These are phyloP conservation scores for Epinephelus coioides DNA, from an alignment of 2,797 vertebrate genomes.

Conservation along the genomic window DNA sequence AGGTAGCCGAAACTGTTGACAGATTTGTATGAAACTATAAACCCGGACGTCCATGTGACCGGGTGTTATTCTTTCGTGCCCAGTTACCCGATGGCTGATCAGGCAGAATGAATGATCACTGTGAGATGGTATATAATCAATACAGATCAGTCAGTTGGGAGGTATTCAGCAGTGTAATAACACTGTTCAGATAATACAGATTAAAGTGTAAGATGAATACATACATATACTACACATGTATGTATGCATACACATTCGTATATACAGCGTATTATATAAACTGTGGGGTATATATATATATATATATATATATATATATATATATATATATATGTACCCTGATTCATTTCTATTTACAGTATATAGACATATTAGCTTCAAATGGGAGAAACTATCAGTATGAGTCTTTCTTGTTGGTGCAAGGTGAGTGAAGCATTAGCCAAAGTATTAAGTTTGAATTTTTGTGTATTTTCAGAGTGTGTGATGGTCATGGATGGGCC, in stretches of 20 bases:
- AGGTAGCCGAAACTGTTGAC: slow-evolving; percentile 16
- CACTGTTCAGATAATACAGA: slow-evolving; percentile 52
- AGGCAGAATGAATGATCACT: slow-evolving; percentile 52
- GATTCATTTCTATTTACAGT: slow-evolving; percentile 70
- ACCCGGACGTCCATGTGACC: slow-evolving; percentile 1
- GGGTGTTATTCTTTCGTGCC: slow-evolving; percentile 22
- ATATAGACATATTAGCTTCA: slow-evolving; percentile 72
- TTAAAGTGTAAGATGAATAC: slow-evolving; percentile 35
- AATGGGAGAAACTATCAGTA: slow-evolving; percentile 65
- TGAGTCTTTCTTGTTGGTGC: slow-evolving; percentile 59
- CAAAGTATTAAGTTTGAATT: slow-evolving; percentile 74
- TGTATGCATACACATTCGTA: slow-evolving; percentile 28
- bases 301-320: slow-evolving; percentile 20
- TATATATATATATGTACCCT: slow-evolving; percentile 28
- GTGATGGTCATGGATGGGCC: slow-evolving; percentile 45
- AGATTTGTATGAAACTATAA: slow-evolving; percentile 39
- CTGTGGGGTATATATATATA: slow-evolving; percentile 31
- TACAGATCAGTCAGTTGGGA: slow-evolving; percentile 46
- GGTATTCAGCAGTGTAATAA: slow-evolving; percentile 31
- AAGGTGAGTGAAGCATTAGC: slow-evolving; percentile 71
- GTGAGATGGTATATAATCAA: slow-evolving; percentile 59
- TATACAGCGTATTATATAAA: slow-evolving; percentile 52
- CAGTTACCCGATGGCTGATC: slow-evolving; percentile 15
- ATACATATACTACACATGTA: slow-evolving; percentile 40
- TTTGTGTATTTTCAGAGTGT: slow-evolving; percentile 63